Conservation (phyloP, 2,888 invertebrate species). For the Chrysotoxum bicinctum region DNA sequence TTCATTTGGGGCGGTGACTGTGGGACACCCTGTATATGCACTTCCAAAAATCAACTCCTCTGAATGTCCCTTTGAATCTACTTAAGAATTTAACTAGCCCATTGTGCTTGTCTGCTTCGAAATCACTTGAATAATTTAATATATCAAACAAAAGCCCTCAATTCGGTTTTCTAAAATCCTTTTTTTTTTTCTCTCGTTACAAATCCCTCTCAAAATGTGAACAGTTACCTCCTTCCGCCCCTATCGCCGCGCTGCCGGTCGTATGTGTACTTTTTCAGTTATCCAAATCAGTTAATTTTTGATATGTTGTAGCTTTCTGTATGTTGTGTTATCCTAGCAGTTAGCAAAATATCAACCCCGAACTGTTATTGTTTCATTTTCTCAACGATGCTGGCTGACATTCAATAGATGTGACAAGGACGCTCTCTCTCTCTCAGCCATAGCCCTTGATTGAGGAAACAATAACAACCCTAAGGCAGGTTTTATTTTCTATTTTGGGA, state of each 20-base stretch:
- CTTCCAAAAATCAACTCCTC: background rate
- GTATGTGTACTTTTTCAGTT: slow-evolving; percentile 57
- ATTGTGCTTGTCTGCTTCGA: slow-evolving; percentile 25
- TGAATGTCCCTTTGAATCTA: background rate
- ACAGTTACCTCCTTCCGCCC: background rate
- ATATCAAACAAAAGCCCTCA: slow-evolving; percentile 22
- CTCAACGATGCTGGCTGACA: slow-evolving; percentile 32
- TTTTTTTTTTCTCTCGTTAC: background rate
- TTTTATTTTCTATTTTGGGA: slow-evolving; percentile 21
- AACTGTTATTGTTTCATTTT: slow-evolving; percentile 71
- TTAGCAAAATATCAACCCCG: slow-evolving; percentile 37
- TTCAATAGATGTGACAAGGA: slow-evolving; percentile 52
- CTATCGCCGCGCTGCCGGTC: background rate
- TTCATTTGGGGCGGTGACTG: too few relatives aligned
- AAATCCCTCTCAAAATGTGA: background rate
- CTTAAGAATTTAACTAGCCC: background rate
- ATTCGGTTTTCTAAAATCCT: slow-evolving; percentile 15
- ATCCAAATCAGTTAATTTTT: slow-evolving; percentile 51
- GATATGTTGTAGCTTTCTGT: slow-evolving; percentile 42
- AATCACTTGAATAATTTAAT: slow-evolving; percentile 39
- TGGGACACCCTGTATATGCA: too few relatives aligned
- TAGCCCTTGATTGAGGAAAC: slow-evolving; percentile 47
- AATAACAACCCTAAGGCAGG: slow-evolving; percentile 34
- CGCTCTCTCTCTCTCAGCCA: background rate
- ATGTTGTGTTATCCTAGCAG: slow-evolving; percentile 42